Evolutionary conservation across 2,888 invertebrate species (phyloP).

Genomic region (Nomada hirtipes): DNA sequence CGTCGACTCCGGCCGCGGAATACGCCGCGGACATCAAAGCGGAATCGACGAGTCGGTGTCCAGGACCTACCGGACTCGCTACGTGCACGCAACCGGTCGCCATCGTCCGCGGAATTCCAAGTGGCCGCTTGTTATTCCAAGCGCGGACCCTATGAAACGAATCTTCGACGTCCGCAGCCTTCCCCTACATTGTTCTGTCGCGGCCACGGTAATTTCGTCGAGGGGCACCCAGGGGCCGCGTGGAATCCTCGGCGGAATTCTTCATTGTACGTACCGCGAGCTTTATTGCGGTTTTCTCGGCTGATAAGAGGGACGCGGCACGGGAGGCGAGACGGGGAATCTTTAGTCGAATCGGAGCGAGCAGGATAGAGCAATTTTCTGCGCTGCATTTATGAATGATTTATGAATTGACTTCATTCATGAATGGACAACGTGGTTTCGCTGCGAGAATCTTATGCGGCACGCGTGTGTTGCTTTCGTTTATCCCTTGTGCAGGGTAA

Average conservation of each 20-base stretch:
- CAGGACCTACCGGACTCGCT: slow-evolving; percentile 61
- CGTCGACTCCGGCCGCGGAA: slow-evolving; percentile 33
- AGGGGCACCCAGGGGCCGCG: not conserved
- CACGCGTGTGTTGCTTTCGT: too few relatives aligned
- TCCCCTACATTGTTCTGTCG: slow-evolving; percentile 45
- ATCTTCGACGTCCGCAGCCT: slow-evolving; percentile 44
- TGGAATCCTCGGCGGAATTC: slow-evolving; percentile 20
- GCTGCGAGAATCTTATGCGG: too few relatives aligned
- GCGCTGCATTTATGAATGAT: too few relatives aligned
- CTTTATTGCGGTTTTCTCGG: not conserved
- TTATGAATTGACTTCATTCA: too few relatives aligned
- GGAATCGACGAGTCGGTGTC: slow-evolving; percentile 47
- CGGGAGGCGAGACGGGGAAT: too few relatives aligned
- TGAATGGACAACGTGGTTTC: too few relatives aligned
- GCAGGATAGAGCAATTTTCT: too few relatives aligned
- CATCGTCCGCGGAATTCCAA: slow-evolving; percentile 63
- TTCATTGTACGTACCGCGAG: not conserved
- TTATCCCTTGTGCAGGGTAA: too few relatives aligned
- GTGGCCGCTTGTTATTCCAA: slow-evolving; percentile 66
- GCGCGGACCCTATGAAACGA: slow-evolving; percentile 53
- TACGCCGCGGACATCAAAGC: slow-evolving; percentile 68
- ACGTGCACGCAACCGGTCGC: slow-evolving; percentile 61
- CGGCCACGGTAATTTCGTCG: slow-evolving; percentile 10
- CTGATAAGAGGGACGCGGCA: too few relatives aligned
- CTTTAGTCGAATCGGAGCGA: not conserved